Conservation (phyloP, 2,113 vertebrate genomes). For the Craseonycteris thonglongyai region DNA sequence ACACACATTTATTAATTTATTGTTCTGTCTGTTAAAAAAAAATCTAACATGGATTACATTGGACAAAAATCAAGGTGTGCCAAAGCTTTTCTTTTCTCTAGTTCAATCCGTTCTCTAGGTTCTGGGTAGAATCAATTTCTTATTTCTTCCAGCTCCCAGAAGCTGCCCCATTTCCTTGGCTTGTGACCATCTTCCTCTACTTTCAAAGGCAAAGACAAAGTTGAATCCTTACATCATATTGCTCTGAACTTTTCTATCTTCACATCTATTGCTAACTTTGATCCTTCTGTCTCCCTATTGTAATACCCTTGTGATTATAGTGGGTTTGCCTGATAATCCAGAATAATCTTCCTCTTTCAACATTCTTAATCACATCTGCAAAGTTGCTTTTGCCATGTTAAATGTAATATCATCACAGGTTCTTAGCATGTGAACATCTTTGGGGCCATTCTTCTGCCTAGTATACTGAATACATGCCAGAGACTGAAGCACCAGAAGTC, state of each 20-base stretch:
- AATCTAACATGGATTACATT: neutral
- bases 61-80: neutral
- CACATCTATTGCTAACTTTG: neutral
- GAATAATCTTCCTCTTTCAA: neutral
- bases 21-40: neutral
- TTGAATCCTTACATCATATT: fast-evolving
- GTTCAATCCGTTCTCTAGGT: neutral
- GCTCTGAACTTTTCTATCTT: neutral
- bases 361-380: neutral
- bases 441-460: neutral
- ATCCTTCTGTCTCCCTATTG: neutral
- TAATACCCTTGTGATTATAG: neutral
- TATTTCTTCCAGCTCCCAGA: neutral
- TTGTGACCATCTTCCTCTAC: neutral
- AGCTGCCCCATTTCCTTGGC: neutral
- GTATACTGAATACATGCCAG: neutral
- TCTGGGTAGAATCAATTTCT: neutral
- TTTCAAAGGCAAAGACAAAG: neutral
- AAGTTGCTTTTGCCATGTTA: neutral
- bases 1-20: neutral
- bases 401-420: neutral
- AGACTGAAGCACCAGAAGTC: neutral
- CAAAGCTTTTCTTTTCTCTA: neutral
- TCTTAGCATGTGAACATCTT: neutral
- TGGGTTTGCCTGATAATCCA: neutral